Conservation (phyloP, 2,113 vertebrate species). For the Cercopithecus mona region DNA sequence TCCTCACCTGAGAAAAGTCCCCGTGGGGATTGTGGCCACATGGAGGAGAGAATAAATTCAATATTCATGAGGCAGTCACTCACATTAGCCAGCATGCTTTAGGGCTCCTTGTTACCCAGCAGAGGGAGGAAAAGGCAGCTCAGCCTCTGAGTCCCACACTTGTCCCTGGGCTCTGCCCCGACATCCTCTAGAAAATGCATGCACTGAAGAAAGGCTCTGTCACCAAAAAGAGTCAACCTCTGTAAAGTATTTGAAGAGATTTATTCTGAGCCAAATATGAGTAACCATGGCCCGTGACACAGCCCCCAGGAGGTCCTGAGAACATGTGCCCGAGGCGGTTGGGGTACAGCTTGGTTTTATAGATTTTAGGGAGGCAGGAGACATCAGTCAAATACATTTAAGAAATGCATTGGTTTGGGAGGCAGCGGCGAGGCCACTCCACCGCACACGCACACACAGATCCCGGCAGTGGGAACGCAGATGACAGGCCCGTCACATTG, state of each 20-base stretch:
- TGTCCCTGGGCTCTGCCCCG: fast-evolving
- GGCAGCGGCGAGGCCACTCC: conserved; percentile 53
- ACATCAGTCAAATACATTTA: too few relatives aligned
- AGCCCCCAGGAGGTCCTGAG: too few relatives aligned
- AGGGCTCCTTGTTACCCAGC: fast-evolving
- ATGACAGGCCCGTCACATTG: conserved; percentile 72
- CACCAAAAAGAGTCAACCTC: too few relatives aligned
- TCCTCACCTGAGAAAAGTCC: background rate
- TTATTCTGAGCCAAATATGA: too few relatives aligned
- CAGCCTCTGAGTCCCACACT: fast-evolving
- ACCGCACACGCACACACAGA: conserved; percentile 64
- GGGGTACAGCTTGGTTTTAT: too few relatives aligned
- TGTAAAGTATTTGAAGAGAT: too few relatives aligned
- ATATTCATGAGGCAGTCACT: background rate
- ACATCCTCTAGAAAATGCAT: fast-evolving
- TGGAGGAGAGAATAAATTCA: background rate
- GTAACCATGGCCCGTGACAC: too few relatives aligned
- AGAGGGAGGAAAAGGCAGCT: background rate
- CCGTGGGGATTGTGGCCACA: background rate
- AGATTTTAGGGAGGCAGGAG: too few relatives aligned
- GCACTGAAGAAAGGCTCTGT: background rate
- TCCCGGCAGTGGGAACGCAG: conserved; percentile 70
- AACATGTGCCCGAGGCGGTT: too few relatives aligned
- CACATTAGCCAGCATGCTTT: fast-evolving
- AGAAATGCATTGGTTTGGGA: too few relatives aligned